These are phyloP conservation scores for Odontomyia ornata DNA, from an alignment of 2,888 invertebrate species.

Conservation along the genomic window DNA sequence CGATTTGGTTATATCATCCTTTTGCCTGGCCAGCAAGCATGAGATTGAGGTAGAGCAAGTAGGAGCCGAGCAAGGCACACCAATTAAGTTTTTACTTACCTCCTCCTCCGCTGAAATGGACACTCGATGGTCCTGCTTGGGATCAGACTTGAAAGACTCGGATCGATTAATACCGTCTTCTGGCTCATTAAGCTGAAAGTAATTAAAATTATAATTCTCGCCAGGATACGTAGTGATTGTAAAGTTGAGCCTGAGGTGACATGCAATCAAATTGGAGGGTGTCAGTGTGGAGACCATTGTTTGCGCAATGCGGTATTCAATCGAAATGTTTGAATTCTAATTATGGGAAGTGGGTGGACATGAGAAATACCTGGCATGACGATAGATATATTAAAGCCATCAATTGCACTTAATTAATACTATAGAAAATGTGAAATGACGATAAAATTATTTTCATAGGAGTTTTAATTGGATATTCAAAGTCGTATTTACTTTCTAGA, in stretches of 20 bases:
- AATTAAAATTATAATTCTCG: conserved; percentile 38
- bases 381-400: too few species aligned
- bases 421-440: too few species aligned
- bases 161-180: conserved; percentile 60
- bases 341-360: too few species aligned
- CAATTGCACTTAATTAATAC: too few species aligned
- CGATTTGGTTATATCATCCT: not conserved
- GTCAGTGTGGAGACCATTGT: not conserved
- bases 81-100: conserved; percentile 53
- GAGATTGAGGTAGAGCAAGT: not conserved
- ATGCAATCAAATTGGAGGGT: not conserved
- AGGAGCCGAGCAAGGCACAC: not conserved
- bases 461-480: too few species aligned
- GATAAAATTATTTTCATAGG: too few species aligned
- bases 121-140: conserved; percentile 57
- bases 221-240: conserved; percentile 2
- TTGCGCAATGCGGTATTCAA: too few species aligned
- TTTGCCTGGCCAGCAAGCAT: not conserved
- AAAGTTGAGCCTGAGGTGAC: not conserved
- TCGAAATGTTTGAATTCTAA: too few species aligned
- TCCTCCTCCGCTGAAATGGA: conserved; percentile 62
- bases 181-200: conserved; percentile 60
- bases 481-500: too few species aligned
- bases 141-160: conserved; percentile 59
- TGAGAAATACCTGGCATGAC: too few species aligned